phyloP scores from a whole-genome alignment of 2,113 vertebrate species.

The Blennius ocellaris region DNA sequence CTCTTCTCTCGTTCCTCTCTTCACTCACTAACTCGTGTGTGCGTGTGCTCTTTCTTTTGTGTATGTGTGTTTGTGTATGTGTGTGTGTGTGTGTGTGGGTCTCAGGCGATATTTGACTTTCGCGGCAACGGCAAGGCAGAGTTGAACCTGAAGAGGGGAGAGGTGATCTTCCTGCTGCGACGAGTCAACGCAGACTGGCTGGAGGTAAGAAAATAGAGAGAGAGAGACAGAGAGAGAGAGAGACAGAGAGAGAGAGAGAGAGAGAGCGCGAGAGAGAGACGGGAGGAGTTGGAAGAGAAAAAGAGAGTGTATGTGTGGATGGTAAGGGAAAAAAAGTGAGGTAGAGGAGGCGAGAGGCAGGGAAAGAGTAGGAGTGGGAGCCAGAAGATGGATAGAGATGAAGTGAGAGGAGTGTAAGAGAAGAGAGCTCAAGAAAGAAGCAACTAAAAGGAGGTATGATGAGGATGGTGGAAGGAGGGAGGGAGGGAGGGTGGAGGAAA shows the following conservation, averaged over 20 bases:
- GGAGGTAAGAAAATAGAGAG: conserved; percentile 87
- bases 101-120: conserved; percentile 94
- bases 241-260: conserved; percentile 8
- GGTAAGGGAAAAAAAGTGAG: conserved; percentile 43
- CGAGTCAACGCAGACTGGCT: conserved; percentile 95
- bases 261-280: conserved; percentile 44
- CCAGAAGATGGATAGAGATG: not conserved
- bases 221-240: conserved; percentile 52
- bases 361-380: not conserved
- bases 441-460: no score
- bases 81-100: conserved; percentile 45
- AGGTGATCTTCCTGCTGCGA: conserved; percentile 94
- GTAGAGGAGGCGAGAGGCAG: conserved; percentile 54
- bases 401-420: conserved; percentile 4
- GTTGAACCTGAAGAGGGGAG: conserved; percentile 91
- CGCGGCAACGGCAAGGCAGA: conserved; percentile 88
- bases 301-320: conserved; percentile 20
- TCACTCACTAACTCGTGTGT: conserved; percentile 44
- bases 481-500: conserved; percentile 31
- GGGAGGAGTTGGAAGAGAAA: conserved; percentile 85
- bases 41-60: conserved; percentile 38
- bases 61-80: conserved; percentile 25
- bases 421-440: not conserved
- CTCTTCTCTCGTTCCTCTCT: conserved; percentile 43
- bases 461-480: conserved; percentile 13